Base-by-base conservation (phyloP, 2,888 invertebrate genomes). In the Heliconius erato region DNA sequence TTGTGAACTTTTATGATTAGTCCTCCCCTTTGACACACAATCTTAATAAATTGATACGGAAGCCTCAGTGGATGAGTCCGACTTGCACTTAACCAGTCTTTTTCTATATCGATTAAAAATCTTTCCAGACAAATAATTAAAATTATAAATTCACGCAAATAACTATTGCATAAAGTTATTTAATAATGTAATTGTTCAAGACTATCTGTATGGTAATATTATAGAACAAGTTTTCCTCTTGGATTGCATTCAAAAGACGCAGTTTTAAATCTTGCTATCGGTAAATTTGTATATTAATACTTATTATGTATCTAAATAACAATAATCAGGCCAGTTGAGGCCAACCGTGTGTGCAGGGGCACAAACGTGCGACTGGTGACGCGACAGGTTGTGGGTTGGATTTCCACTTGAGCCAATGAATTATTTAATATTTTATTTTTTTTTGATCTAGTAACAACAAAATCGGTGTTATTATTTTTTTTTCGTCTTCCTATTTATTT, bases 141-240 rank as follows among this genome's bases (percentile, higher is more conserved):
- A 59, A 59, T 23, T 59, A 19, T 59, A 59, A 40, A 40, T 40
- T 59, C 59, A 23, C 19, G 23, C 19, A 59, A 59, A 23, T 59
- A 23, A 59, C 59, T 19, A 59, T 59, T n/a, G 7, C 11, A 26
- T 65, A 26, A 65, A 65, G 65, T 26, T 65, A n/a, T n/a, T 65
- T 65, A 65, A 59, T 59, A 59, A 11, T 59, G 23, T 59, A 59
- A 59, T n/a, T 23, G 7, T 59, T 59, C 59, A n/a, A 59, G 59
- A 59, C 59, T 59, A 28, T 40, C 14, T 35, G 19, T 40, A 35
- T 74, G 28, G n/a, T 19, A n/a, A 59, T 71, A 4, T 19, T 54
- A 80, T 80, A 9, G 54, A 14, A 28, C n/a, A 19, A 63, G 59
- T 63, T 65, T 59, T 35, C 76, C 32, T 59, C 59, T 72, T 67